Evolutionary conservation across 2,113 vertebrate genomes (phyloP).

Genomic region (Emydura subglobosa): DNA sequence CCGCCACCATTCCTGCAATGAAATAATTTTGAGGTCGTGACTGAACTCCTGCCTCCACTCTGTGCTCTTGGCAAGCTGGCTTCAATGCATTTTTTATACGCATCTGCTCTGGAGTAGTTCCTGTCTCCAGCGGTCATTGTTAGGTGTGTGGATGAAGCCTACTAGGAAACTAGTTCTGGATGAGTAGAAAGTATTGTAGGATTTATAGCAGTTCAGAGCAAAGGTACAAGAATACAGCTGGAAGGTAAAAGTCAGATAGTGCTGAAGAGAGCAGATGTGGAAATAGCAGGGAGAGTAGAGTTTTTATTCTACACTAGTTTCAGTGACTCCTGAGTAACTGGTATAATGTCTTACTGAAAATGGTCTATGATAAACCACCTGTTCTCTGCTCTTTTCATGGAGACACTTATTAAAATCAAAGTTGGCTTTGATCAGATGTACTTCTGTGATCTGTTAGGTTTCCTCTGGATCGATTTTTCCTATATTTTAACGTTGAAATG

Average conservation of each 20-base stretch:
- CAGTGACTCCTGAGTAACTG: not conserved
- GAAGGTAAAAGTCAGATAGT: not conserved
- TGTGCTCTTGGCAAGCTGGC: not conserved
- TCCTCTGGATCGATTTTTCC: not conserved
- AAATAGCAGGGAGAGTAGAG: not conserved
- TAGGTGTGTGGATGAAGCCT: not conserved
- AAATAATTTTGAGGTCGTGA: not conserved
- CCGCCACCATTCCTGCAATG: not conserved
- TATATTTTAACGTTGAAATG: not conserved
- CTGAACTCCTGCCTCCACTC: not conserved
- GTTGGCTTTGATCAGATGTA: not conserved
- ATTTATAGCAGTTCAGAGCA: not conserved
- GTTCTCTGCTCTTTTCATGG: not conserved
- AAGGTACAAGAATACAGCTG: not conserved
- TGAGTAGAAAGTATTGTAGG: not conserved
- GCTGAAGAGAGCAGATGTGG: not conserved
- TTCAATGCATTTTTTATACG: not conserved
- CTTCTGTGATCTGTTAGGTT: not conserved
- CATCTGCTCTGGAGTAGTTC: not conserved
- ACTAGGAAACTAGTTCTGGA: not conserved
- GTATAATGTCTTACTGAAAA: not conserved
- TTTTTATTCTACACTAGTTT: not conserved
- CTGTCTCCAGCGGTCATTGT: not conserved
- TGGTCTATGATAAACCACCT: not conserved
- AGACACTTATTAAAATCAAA: not conserved